Base-by-base conservation (phyloP, 2,797 vertebrate genomes). In the Coranthus polyacanthus region DNA sequence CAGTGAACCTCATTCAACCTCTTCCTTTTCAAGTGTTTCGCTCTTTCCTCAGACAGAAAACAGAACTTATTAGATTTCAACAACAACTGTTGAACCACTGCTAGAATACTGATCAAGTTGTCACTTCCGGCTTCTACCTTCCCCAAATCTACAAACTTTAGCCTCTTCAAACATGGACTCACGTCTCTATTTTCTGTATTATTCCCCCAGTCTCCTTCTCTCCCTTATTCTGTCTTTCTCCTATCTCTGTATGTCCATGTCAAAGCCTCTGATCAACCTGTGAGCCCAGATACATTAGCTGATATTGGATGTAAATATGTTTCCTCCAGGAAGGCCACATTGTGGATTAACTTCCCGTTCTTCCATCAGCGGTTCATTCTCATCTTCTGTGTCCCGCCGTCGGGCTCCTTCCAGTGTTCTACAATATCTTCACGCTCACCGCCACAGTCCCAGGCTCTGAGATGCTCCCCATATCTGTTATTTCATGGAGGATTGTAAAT, bases 221-320 rank as follows among this genome's bases (percentile, higher is more conserved):
- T 59, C 58, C 46, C 55, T 44, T 16, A 18, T 8, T 37, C 61
- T 43, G 12, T 66, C 55, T 29, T 46, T 56, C 53, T 54, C 45
- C 55, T 53, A 24, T 68, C 45, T 63, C 37, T 80, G 65, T 85
- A 32, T 68, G 76, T 89, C 78, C 63, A 44, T 73, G 76, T 82
- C 64, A 57, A 71, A 83, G 71, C 79, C 74, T 88, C 78, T 78
- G 72, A 72, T 84, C 81, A 59, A 72, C 84, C 66, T 77, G 77
- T 87, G 78, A 85, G 82, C 75, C 83, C 75, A 69, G 71, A 82
- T 77, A 42, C 61, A 83, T 72, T 71, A 83, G 80, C 69, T 79
- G 79, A 83, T 81, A 69, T 72, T 78, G 83, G 86, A 84, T 90
- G 87, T 90, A 88, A 87, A 91, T 92, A 89, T 79, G 76, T 74